Conservation (phyloP, 2,888 invertebrate genomes). For the Synanthedon myopaeformis region DNA sequence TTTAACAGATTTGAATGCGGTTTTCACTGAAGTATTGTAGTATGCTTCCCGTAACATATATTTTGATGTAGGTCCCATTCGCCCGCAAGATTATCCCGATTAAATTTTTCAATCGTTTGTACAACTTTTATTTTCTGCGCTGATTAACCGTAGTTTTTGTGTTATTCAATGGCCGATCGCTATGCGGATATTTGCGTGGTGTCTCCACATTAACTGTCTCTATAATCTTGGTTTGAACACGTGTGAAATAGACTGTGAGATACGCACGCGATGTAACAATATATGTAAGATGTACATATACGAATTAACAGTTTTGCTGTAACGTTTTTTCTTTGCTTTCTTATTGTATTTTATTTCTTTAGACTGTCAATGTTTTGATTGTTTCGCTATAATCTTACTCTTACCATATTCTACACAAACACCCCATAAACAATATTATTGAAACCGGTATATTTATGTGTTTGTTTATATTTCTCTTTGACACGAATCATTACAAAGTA, state of each 20-base stretch:
- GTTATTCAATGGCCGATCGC: slow-evolving; percentile 1
- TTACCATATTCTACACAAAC: too few species aligned
- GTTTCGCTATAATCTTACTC: too few species aligned
- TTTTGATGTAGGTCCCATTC: too few species aligned
- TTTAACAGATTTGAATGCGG: too few species aligned
- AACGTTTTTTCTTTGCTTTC: background rate
- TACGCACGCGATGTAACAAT: slow-evolving; percentile 24
- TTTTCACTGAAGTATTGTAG: too few species aligned
- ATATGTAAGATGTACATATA: background rate
- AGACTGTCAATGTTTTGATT: too few species aligned
- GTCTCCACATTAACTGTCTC: slow-evolving; percentile 18
- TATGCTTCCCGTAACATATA: too few species aligned
- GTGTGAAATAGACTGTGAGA: slow-evolving; percentile 62
- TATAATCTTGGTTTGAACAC: slow-evolving; percentile 9
- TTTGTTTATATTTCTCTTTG: too few species aligned
- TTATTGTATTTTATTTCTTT: background rate
- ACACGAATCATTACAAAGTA: too few species aligned
- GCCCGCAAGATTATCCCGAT: too few species aligned
- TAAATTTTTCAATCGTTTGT: background rate
- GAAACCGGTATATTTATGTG: too few species aligned
- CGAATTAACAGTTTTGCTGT: background rate
- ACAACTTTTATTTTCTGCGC: slow-evolving; percentile 1
- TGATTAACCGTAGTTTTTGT: background rate
- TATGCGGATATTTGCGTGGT: slow-evolving; percentile 36
- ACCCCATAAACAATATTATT: too few species aligned